Evolutionary conservation across 1,140 invertebrate genomes (phyloP), one percentile per base, ranked within the genome.

Genomic region (Cyclargus thomasi): DNA sequence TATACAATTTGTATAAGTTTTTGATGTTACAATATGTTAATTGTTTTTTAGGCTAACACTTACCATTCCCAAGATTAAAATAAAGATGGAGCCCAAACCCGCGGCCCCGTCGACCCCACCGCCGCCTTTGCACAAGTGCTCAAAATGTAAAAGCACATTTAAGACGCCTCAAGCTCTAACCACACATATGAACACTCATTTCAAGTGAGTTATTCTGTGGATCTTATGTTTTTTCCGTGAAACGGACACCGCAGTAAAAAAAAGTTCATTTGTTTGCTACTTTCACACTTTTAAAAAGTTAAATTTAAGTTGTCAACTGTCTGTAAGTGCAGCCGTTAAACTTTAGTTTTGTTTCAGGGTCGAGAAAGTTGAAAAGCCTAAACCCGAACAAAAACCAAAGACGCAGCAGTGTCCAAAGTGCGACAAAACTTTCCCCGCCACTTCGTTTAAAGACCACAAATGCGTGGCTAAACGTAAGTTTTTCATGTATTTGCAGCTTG

Each of bases 131-230:
- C 53, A 65, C 10, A 62, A 62, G 36, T 67, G 66, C 36, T 22
- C 21, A 36, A 62, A 53, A 18, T n/a, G 73, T 72, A 82, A 81
- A 14, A 77, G 72, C 79, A 22, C 62, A 3, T 53, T 62, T 63
- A 59, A 64, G 20, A 64, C 17, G 8, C 65, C 76, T 0, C 73
- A 84, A 77, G 5, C 83, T 80, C 63, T 75, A 1, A 77, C 29
- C 53, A 55, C 11, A 53, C 70, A 20, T 71, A 70, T 21, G 68
- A 75, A 59, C 55, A 1, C 55, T 21, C 55, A 59, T 82, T 77
- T 62, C 62, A 14, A 36, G 11, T 63, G 53, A 53, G 64, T 53
- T n/a, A n/a, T n/a, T n/a, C n/a, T n/a, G n/a, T n/a, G n/a, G n/a
- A n/a, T n/a, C n/a, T n/a, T n/a, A n/a, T n/a, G n/a, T n/a, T n/a